Base-by-base conservation (phyloP, 2,797 vertebrate genomes). In the Sus cebifrons region DNA sequence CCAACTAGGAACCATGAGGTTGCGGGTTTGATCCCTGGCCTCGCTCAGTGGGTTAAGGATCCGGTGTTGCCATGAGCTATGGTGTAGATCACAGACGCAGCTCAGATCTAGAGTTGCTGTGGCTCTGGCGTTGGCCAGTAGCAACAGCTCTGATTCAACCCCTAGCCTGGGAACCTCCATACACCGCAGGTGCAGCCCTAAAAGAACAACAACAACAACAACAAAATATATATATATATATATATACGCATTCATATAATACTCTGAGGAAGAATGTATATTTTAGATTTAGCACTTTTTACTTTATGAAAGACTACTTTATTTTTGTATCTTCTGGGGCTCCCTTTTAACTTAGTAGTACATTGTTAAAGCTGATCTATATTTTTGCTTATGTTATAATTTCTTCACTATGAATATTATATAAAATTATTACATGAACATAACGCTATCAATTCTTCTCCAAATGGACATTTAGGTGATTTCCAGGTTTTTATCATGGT, bases 371-470 rank as follows among this genome's bases (percentile, higher is more conserved):
- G 21, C 77, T 70, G 29, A 77, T 70, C 14, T 17, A 36, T 36
- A 86, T 75, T 91, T 78, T 86, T 93, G 9, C 16, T 75, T 93
- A 15, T 62, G 70, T 40, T 68, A 10, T 75, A 74, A 52, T 74
- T 78, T 75, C 40, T 40, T 44, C n/a, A 86, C 10, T 87, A 77
- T 71, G 11, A 82, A 70, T 91, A 91, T 32, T 25, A 77, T 16
- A 16, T n/a, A 88, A 54, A 20, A 64, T 84, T 15, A 64, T 27
- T 88, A 16, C 15, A 75, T 75, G 56, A 54, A 81, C 14, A 81
- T n/a, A 87, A 71, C 25, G 64, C n/a, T 67, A 79, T 12, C 56
- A n/a, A 64, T 64, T 73, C 18, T 71, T 64, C 56, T 44, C 4
- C 36, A 83, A 82, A 64, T 32, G 27, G 10, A 71, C 12, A 52